Percentiles rank a stretch among this genome's conserved stretches.
These are phyloP conservation scores for Psococerastis gibbosa DNA, from an alignment of 2,888 invertebrate species.

Conservation along the genomic window DNA sequence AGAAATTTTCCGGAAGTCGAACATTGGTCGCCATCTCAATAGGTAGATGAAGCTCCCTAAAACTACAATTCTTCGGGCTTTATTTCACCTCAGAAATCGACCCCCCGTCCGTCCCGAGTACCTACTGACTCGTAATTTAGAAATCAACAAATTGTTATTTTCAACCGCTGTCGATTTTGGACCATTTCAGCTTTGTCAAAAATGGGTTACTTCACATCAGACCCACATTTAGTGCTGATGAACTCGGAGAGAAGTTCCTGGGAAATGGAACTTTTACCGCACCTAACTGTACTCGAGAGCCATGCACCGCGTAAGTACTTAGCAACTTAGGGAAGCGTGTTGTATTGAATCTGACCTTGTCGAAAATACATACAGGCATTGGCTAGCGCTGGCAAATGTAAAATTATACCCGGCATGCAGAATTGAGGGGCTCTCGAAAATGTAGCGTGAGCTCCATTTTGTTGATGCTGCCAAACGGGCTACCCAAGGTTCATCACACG, in stretches of 20 bases:
- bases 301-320: conserved; percentile 1
- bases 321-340: not conserved
- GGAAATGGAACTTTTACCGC: not conserved
- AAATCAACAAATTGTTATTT: too few relatives aligned
- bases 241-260: conserved; percentile 1
- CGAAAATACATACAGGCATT: not conserved
- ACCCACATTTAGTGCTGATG: conserved; percentile 6
- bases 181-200: conserved; percentile 8
- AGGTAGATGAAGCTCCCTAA: too few relatives aligned
- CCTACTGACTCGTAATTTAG: too few relatives aligned
- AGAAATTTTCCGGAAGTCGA: too few relatives aligned
- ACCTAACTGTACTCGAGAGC: not conserved
- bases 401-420: not conserved
- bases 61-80: too few relatives aligned
- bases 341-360: not conserved
- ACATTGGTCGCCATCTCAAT: too few relatives aligned
- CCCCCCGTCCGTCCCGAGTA: too few relatives aligned
- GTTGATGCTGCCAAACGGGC: too few relatives aligned
- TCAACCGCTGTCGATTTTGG: too few relatives aligned
- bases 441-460: not conserved
- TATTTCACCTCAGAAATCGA: too few relatives aligned
- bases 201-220: conserved; percentile 3
- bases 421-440: not conserved
- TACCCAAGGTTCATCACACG: too few relatives aligned
- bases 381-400: not conserved